Base-by-base conservation (phyloP, 1,140 invertebrate species). In the Lasioglossum albipes region DNA sequence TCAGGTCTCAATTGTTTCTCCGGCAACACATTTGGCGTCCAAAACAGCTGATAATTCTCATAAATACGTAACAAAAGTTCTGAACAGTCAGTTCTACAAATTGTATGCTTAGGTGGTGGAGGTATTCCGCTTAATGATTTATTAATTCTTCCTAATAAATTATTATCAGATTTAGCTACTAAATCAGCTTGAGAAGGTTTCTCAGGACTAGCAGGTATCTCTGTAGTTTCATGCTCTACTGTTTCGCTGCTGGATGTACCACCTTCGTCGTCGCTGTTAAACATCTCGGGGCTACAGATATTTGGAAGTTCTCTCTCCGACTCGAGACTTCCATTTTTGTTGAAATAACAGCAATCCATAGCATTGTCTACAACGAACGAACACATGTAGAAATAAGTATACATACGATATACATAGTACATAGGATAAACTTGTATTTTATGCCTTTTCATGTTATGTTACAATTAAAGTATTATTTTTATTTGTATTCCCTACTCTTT, bases 21-120 rank as follows among this genome's bases (percentile, higher is more conserved):
- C 10, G 81, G 31, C 83, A 92, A 83, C 84, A 89, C 87, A 89
- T 91, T 76, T 81, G n/a, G 42, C 31, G 91, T 82, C 93, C 93
- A 91, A 87, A 93, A 90, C 67, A 90, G 92, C 27, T 89, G 74
- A n/a, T 86, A 82, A 84, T 94, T 94, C 66, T 92, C 79, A n/a
- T 90, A 87, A 81, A 94, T 94, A 54, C 87, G 84, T 49, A 72
- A 74, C 2, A 96, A 89, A 89, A 96, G 95, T 86, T 96, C 95
- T n/a, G 89, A 91, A 16, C 94, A 95, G 88, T 95, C 94, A 67
- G 93, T 94, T 70, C 95, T 94, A 61, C 94, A 92, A 42, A 94
- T 95, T 10, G 95, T 96, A 10, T 95, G 93, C 67, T 94, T 95
- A 13, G 95, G 95, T 49, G 95, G 96, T 49, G 95, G 96, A 49